phyloP scores from a whole-genome alignment of 1,140 invertebrate species.

The Drosophila sechellia region DNA sequence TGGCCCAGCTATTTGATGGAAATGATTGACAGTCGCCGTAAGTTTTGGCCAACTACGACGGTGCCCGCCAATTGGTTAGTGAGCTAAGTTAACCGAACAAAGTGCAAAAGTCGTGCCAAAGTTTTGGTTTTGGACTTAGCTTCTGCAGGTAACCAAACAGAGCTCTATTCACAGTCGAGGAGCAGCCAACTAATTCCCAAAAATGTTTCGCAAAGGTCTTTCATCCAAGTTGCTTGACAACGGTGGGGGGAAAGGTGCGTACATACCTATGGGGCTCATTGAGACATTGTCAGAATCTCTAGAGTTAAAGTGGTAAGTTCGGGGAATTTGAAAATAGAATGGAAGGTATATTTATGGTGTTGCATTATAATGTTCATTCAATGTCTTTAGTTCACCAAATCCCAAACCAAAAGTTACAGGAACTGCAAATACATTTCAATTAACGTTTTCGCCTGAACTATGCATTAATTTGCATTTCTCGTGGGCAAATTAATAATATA shows the following conservation, averaged over 20 bases:
- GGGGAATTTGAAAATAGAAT: neutral
- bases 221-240: conserved; percentile 28
- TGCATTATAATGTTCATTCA: no score
- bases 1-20: conserved; percentile 40
- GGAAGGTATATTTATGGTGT: neutral
- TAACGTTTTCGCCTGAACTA: no score
- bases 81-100: conserved; percentile 26
- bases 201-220: conserved; percentile 25
- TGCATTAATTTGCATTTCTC: neutral
- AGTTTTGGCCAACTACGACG: conserved; percentile 26
- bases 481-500: conserved; percentile 1
- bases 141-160: conserved; percentile 29
- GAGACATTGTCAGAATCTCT: neutral
- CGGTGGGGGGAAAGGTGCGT: neutral
- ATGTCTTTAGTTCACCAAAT: no score
- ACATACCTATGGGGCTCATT: neutral
- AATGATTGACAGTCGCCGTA: conserved; percentile 44
- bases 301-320: neutral
- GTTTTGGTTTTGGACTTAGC: conserved; percentile 30
- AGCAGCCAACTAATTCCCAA: conserved; percentile 32
- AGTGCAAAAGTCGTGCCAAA: conserved; percentile 43
- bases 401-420: no score
- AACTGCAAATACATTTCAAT: no score
- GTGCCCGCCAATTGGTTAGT: conserved; percentile 22
- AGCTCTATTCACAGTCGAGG: conserved; percentile 24